These are phyloP conservation scores for Aspidapion aeneum DNA, from an alignment of 2,888 invertebrate genomes.

Conservation along the genomic window DNA sequence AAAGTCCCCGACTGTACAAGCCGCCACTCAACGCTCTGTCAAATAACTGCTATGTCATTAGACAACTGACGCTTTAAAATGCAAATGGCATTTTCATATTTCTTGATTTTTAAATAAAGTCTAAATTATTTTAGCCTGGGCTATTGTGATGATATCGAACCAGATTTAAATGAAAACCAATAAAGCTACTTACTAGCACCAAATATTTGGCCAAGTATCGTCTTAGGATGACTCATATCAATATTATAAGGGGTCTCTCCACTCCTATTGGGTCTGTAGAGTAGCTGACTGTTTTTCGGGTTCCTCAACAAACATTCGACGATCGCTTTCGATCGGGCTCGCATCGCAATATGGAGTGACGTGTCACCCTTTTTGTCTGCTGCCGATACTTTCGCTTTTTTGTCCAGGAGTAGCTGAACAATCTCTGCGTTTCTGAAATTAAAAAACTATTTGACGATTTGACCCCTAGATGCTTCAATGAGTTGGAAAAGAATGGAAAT, in stretches of 20 bases:
- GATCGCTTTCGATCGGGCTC: constrained; percentile 89
- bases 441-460: too few relatives aligned
- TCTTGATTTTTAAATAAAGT: too few relatives aligned
- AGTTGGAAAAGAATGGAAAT: too few relatives aligned
- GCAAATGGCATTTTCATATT: too few relatives aligned
- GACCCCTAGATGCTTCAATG: too few relatives aligned
- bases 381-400: constrained; percentile 89
- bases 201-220: constrained; percentile 93
- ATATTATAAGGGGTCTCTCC: constrained; percentile 98
- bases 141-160: too few relatives aligned
- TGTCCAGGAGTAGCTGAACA: constrained; percentile 85
- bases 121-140: too few relatives aligned
- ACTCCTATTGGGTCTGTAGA: constrained; percentile 90
- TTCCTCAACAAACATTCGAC: constrained; percentile 92
- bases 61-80: too few relatives aligned
- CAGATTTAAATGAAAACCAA: too few relatives aligned
- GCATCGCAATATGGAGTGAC: constrained; percentile 92
- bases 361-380: constrained; percentile 93
- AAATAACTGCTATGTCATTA: too few relatives aligned
- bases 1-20: too few relatives aligned
- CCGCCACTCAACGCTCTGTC: too few relatives aligned
- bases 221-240: constrained; percentile 92
- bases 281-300: constrained; percentile 91
- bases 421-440: constrained; percentile 89
- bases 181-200: constrained; percentile 75